Base-by-base conservation (phyloP, 2,888 invertebrate species). In the Callyntrura sp. region DNA sequence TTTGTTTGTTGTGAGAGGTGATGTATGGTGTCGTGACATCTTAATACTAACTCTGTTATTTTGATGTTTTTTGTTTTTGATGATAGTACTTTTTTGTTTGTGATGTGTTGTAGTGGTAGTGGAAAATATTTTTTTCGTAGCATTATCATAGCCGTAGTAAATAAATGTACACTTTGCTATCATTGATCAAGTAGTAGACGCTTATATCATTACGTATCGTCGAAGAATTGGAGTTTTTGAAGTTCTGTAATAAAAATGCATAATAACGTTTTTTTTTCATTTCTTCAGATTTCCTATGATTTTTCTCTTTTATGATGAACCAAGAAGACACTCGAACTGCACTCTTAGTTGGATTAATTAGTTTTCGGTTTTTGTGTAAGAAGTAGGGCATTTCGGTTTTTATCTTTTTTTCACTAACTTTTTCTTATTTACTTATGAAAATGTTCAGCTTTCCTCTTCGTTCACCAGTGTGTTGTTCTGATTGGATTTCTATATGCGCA, bases 291-390 rank as follows among this genome's bases (percentile, higher is more conserved):
- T 78, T 78, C 25, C 11, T 55, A 14, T 68, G 12, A 11, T 68
- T 68, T 17, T 78, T 35, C 55, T 9, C n/a, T 1, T 76, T 48
- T 8, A 48, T 70, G 55, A 55, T 17, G 28, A 78, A 51, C 14
- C 17, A 55, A 78, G 78, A 79, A 60, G 79, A 79, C 79, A 79
- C 79, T 79, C 79, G 55, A 57, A 79, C 79, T 79, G 76, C 76
- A 76, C 76, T 76, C 76, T 76, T 25, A 20, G 8, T 8, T 60
- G 9, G 17, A 8, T 51, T 11, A 76, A 35, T 70, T 73, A 51
- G 14, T 51, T 23, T 51, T 48, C 48, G 6, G 57, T 79, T 57
- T 17, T 60, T 35, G 35, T 79, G 17, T 60, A 79, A 8, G 76
- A 76, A 20, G 76, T 35, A 35, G 35, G 35, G 2, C 35, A 35